A percentile compares a stretch with the other conserved stretches of the same genome.
These are phyloP conservation scores for Morpho achilles DNA, from an alignment of 2,888 invertebrate genomes.

Conservation along the genomic window DNA sequence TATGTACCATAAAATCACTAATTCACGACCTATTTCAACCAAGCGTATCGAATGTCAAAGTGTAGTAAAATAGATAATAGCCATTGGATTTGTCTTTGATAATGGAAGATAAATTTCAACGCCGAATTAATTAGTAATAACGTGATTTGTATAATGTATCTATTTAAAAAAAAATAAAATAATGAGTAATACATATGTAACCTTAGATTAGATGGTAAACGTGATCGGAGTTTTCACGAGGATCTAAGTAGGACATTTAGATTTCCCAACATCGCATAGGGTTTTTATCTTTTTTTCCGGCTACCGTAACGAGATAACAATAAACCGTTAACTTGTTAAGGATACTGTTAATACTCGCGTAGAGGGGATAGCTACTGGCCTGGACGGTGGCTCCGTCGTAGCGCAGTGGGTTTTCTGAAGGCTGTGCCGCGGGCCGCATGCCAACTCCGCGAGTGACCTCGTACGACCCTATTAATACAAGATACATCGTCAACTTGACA, in stretches of 20 bases:
- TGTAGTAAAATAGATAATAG: neutral
- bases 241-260: constrained; percentile 37
- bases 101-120: constrained; percentile 2
- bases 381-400: constrained; percentile 60
- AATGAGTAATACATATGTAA: constrained; percentile 5
- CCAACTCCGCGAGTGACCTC: constrained; percentile 69
- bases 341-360: constrained; percentile 39
- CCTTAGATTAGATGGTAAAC: constrained; percentile 13
- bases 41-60: neutral
- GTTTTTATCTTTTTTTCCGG: constrained; percentile 42
- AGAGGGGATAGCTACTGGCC: constrained; percentile 54
- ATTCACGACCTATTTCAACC: constrained; percentile 10
- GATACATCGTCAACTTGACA: constrained; percentile 53
- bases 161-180: neutral
- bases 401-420: constrained; percentile 78
- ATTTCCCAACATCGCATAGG: constrained; percentile 54
- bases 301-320: constrained; percentile 48
- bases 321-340: constrained; percentile 58
- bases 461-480: constrained; percentile 74
- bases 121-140: constrained; percentile 2
- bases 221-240: constrained; percentile 27
- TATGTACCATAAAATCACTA: constrained; percentile 3
- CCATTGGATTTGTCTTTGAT: constrained; percentile 11
- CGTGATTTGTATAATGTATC: neutral
- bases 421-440: constrained; percentile 78